Conservation (phyloP, 2,113 vertebrate genomes). For the Eurypyga helias region DNA sequence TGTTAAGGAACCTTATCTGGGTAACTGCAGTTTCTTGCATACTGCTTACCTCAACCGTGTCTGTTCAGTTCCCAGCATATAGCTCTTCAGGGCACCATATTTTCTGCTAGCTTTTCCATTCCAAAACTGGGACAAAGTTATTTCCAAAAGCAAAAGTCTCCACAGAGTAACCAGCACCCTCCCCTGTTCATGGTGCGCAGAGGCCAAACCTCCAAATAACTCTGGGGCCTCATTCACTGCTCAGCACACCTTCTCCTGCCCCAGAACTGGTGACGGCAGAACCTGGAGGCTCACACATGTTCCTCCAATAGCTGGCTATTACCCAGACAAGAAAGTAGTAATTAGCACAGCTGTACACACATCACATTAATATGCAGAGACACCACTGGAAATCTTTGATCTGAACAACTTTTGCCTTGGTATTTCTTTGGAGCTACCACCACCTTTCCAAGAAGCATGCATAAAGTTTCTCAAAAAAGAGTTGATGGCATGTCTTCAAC, state of each 20-base stretch:
- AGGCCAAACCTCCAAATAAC: not conserved
- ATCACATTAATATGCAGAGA: not conserved
- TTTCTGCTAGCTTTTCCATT: not conserved
- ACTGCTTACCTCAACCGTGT: not conserved
- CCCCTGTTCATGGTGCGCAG: not conserved
- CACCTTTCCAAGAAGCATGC: not conserved
- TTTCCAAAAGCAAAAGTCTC: not conserved
- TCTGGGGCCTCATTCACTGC: accelerated
- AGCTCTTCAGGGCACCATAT: not conserved
- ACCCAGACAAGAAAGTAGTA: not conserved
- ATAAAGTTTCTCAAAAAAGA: not conserved
- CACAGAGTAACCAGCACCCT: not conserved
- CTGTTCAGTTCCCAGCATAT: accelerated
- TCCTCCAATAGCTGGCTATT: not conserved
- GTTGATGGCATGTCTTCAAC: not conserved
- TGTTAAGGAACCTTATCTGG: not conserved
- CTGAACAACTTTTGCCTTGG: not conserved
- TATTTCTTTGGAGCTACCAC: not conserved
- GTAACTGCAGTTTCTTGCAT: not conserved
- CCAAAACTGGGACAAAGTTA: not conserved
- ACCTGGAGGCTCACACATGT: not conserved
- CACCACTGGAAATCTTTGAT: not conserved
- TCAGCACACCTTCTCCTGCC: not conserved
- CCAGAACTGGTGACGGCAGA: not conserved
- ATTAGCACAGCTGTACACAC: not conserved